Base-by-base conservation (phyloP, 2,797 vertebrate genomes). In the Philypnodon macrostomus region DNA sequence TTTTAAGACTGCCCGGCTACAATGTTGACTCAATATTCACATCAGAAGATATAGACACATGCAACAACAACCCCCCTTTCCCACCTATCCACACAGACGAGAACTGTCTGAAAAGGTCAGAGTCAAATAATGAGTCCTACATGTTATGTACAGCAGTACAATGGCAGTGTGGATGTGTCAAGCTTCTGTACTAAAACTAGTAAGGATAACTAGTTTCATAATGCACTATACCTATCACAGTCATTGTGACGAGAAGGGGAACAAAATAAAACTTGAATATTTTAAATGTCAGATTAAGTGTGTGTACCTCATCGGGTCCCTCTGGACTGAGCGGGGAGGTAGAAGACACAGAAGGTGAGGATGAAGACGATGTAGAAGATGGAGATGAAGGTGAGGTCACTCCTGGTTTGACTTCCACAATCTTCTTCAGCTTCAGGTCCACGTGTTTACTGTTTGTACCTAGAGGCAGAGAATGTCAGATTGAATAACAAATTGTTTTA, bases 391-490 rank as follows among this genome's bases (percentile, higher is more conserved):
- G 75, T 42, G 93, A 93, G 75, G 90, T 83, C 70, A 73, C 80
- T 83, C 91, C 91, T 60, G 93, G 92, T 71, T 89, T 89, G 80
- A 87, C 63, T 73, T 96, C 94, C 49, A 88, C 81, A 65, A 93
- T 83, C 75, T 92, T 94, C 90, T 93, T 96, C 77, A 97, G 86
- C 83, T 96, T 97, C 80, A 93, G 87, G 75, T 98, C 95, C 76
- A 93, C 66, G 33, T 93, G 88, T 54, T 90, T 93, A 79, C 90
- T 93, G 80, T 92, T 95, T 79, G 92, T 82, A 85, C 90, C 93
- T 95, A 84, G 61, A 47, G 44, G 24, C 4, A 53, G 21, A 39
- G 17, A 50, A 21, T 4, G 7, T n/a, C 32, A 35, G n/a, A 48
- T 4, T 24, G 13, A 36, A 16, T 13, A 10, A 46, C 7, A 21